These are phyloP conservation scores for Eutrigla gurnardus DNA, from an alignment of 2,797 vertebrate species.

Conservation along the genomic window DNA sequence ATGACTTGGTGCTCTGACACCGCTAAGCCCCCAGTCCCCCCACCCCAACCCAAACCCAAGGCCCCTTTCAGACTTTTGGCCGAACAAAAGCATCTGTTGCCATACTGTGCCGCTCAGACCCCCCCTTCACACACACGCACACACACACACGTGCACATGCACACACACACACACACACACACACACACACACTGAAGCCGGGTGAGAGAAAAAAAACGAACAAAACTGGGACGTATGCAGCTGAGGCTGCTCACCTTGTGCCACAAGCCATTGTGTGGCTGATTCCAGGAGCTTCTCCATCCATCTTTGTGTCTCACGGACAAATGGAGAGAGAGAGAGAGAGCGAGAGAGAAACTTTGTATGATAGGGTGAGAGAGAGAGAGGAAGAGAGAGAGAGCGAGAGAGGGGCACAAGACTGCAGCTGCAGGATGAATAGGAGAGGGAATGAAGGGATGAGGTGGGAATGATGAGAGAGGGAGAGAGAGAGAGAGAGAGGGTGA, in stretches of 20 bases:
- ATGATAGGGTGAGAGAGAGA: slow-evolving; percentile 66
- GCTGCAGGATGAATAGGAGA: slow-evolving; percentile 83
- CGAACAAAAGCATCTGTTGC: slow-evolving; percentile 99
- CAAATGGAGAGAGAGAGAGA: slow-evolving; percentile 85
- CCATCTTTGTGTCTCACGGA: slow-evolving; percentile 90
- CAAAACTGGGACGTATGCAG: slow-evolving; percentile 80
- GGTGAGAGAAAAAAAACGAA: slow-evolving; percentile 60
- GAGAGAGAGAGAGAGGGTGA: neutral
- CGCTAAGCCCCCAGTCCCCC: slow-evolving; percentile 69
- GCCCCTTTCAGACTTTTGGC: slow-evolving; percentile 93
- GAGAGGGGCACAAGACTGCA: slow-evolving; percentile 76
- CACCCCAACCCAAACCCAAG: slow-evolving; percentile 67
- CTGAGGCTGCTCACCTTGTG: slow-evolving; percentile 93
- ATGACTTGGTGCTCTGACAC: slow-evolving; percentile 88
- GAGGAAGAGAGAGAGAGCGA: slow-evolving; percentile 71
- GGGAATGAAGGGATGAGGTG: slow-evolving; percentile 85
- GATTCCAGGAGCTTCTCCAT: slow-evolving; percentile 98
- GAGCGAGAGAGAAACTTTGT: slow-evolving; percentile 75
- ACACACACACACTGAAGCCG: slow-evolving; percentile 61
- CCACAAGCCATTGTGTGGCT: slow-evolving; percentile 95
- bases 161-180: slow-evolving; percentile 36
- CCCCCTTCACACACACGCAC: slow-evolving; percentile 66
- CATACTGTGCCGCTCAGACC: slow-evolving; percentile 98
- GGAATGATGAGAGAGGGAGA: slow-evolving; percentile 48
- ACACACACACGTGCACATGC: neutral